Evolutionary conservation across 2,888 invertebrate species (phyloP).

Genomic region (Pristionchus exspectatus): DNA sequence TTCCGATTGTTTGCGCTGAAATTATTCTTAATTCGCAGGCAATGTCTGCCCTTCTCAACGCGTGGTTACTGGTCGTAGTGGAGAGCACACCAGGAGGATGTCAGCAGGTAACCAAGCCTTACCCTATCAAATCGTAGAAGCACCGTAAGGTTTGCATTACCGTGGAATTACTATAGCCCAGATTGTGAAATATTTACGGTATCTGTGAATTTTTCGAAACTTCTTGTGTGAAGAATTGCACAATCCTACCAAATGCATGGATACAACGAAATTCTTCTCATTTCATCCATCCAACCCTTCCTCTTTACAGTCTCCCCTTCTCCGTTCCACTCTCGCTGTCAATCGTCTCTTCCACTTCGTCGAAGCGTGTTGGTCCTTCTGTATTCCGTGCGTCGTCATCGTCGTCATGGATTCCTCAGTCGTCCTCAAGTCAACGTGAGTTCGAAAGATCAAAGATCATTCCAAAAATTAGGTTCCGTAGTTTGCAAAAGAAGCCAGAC

Average conservation of each 20-base stretch:
- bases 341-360: conserved; percentile 63
- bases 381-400: conserved; percentile 60
- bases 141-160: too few species aligned
- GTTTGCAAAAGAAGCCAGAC: background rate
- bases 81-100: conserved; percentile 57
- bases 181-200: too few species aligned
- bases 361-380: conserved; percentile 62
- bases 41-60: conserved; percentile 59
- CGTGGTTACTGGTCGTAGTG: conserved; percentile 60
- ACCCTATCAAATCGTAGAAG: too few species aligned
- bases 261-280: background rate
- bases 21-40: conserved; percentile 44
- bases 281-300: too few species aligned
- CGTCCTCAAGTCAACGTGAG: conserved; percentile 59
- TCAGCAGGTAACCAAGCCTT: conserved; percentile 54
- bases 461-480: background rate
- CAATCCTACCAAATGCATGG: too few species aligned
- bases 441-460: background rate
- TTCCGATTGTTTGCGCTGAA: too few species aligned
- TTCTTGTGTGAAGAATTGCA: too few species aligned
- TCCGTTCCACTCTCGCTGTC: conserved; percentile 55
- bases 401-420: conserved; percentile 61
- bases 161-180: too few species aligned
- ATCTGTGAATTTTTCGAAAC: too few species aligned
- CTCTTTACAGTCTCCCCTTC: conserved; percentile 54